A percentile compares a stretch with the other conserved stretches of the same genome.
phyloP scores from a whole-genome alignment of 2,888 invertebrate species.

The Drosophila mettleri region DNA sequence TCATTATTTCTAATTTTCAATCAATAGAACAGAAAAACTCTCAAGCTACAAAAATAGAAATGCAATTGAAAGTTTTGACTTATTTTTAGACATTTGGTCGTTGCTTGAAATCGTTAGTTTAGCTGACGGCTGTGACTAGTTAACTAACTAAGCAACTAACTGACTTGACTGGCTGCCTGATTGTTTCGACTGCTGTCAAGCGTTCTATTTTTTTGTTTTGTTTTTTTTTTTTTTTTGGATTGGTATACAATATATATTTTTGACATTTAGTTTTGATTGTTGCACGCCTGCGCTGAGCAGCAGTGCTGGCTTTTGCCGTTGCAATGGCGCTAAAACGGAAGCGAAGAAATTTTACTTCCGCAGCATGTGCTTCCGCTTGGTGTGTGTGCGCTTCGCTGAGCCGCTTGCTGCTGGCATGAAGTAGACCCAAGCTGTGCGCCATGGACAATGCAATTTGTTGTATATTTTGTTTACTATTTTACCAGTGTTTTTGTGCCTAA shows the following conservation, averaged over 20 bases:
- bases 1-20: not conserved
- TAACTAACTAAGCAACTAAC: constrained; percentile 37
- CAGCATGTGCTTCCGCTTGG: constrained; percentile 67
- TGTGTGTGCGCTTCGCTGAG: constrained; percentile 58
- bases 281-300: constrained; percentile 51
- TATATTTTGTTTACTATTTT: constrained; percentile 40
- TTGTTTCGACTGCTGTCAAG: constrained; percentile 19
- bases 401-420: constrained; percentile 21
- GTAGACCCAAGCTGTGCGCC: constrained; percentile 10
- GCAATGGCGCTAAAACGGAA: constrained; percentile 61
- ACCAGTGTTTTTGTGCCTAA: constrained; percentile 36
- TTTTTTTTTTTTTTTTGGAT: not conserved
- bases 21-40: not conserved
- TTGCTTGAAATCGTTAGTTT: constrained; percentile 24
- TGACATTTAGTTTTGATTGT: constrained; percentile 64
- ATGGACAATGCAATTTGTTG: constrained; percentile 40
- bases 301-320: constrained; percentile 25
- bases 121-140: constrained; percentile 42
- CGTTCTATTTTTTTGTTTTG: not conserved
- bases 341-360: constrained; percentile 68
- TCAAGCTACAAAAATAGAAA: constrained; percentile 23
- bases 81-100: constrained; percentile 7
- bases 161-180: constrained; percentile 27
- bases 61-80: constrained; percentile 18
- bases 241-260: constrained; percentile 53